Conservation (phyloP, 2,113 vertebrate genomes). For the Corythornis madagascariensis region DNA sequence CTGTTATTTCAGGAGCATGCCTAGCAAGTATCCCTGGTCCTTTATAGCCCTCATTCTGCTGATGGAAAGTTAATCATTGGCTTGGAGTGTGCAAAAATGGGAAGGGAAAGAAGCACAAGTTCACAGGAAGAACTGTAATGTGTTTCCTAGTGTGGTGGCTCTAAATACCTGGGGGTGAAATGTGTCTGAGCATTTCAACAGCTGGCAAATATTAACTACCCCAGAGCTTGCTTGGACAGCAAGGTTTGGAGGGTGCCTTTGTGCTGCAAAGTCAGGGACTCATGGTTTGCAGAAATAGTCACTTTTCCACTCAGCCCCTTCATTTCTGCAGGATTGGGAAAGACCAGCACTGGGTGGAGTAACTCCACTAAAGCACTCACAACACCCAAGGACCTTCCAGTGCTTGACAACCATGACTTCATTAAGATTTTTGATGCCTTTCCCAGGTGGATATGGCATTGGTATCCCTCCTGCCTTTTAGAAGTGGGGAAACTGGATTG, state of each 20-base stretch:
- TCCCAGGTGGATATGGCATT: neutral
- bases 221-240: neutral
- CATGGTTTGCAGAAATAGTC: neutral
- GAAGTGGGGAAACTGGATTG: neutral
- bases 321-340: neutral
- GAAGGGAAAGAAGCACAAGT: slow-evolving; percentile 39
- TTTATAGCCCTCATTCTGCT: neutral
- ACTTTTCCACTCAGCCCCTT: neutral
- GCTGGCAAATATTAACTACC: slow-evolving; percentile 54
- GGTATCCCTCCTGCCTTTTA: neutral
- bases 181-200: slow-evolving; percentile 33
- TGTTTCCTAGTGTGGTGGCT: neutral
- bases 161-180: slow-evolving; percentile 1
- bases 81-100: slow-evolving; percentile 6
- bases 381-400: neutral
- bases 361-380: neutral
- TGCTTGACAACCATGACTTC: neutral
- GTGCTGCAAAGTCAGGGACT: neutral
- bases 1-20: neutral
- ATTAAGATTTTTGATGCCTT: neutral
- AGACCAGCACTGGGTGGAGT: neutral
- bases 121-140: slow-evolving; percentile 9
- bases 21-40: fast-evolving
- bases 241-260: neutral
- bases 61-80: slow-evolving; percentile 48